phyloP scores from a whole-genome alignment of 1,140 invertebrate genomes.

The Papilio aristodemus region DNA sequence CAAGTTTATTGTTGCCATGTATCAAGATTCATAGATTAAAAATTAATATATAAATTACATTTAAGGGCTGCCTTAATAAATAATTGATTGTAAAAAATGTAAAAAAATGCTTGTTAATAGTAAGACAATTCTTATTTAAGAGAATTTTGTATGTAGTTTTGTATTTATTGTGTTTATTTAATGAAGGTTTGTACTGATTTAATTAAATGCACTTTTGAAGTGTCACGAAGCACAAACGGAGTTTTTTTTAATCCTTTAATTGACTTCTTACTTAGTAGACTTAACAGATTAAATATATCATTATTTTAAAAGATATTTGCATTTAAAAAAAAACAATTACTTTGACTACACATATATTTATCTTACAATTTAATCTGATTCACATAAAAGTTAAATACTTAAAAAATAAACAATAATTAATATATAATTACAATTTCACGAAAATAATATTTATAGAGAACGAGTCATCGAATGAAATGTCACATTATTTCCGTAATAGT shows the following conservation, averaged over 20 bases:
- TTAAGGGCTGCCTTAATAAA: conserved; percentile 33
- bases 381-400: too few species aligned
- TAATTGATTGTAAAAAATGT: conserved; percentile 26
- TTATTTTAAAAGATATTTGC: too few species aligned
- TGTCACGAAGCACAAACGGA: conserved; percentile 52
- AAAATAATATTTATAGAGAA: background rate
- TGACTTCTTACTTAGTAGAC: too few species aligned
- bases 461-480: background rate
- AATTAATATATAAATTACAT: conserved; percentile 43
- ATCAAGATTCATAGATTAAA: conserved; percentile 47
- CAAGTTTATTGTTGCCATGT: conserved; percentile 56
- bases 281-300: too few species aligned
- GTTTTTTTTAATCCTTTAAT: conserved; percentile 33
- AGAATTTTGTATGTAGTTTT: conserved; percentile 46
- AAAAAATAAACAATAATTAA: background rate
- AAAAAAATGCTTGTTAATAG: conserved; percentile 28
- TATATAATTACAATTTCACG: background rate
- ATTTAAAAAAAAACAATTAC: too few species aligned
- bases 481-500: background rate
- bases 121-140: conserved; percentile 18
- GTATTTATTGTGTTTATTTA: conserved; percentile 60
- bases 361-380: too few species aligned
- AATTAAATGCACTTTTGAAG: conserved; percentile 73
- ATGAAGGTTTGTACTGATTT: conserved; percentile 60
- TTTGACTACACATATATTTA: too few species aligned